A percentile compares a stretch with the other conserved stretches of the same genome.
phyloP scores from a whole-genome alignment of 2,888 invertebrate species.

The Tinea pellionella region DNA sequence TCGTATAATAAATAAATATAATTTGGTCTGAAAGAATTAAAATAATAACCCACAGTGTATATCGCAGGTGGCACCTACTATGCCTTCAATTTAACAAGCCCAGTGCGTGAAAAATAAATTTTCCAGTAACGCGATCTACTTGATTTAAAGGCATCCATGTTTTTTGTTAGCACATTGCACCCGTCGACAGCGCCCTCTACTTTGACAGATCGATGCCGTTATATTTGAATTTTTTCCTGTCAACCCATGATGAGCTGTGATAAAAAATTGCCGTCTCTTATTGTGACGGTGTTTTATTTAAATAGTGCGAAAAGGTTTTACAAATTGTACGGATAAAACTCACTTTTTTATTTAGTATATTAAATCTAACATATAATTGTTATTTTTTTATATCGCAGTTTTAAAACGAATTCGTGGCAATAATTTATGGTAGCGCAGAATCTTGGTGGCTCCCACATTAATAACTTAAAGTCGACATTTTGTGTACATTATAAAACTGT shows the following conservation, averaged over 20 bases:
- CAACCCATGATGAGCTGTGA: background rate
- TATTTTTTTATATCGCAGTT: background rate
- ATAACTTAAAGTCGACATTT: conserved; percentile 1
- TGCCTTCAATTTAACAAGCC: conserved; percentile 8
- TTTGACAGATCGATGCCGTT: background rate
- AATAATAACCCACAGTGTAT: conserved; percentile 1
- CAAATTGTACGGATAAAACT: too few relatives aligned
- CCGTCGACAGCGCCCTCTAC: background rate
- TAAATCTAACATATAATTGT: too few relatives aligned
- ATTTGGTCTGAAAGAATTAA: too few relatives aligned
- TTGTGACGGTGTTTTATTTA: too few relatives aligned
- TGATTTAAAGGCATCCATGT: background rate
- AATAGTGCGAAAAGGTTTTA: too few relatives aligned
- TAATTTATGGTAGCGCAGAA: background rate
- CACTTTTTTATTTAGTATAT: too few relatives aligned
- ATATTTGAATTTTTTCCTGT: background rate
- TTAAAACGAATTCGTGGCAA: background rate
- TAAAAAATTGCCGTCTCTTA: background rate
- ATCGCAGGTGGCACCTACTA: conserved; percentile 10
- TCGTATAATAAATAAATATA: too few relatives aligned
- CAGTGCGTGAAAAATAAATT: conserved; percentile 14
- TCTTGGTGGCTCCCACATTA: background rate
- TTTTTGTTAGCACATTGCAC: background rate
- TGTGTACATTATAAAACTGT: background rate
- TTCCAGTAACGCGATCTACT: conserved; percentile 8